Percentiles rank a stretch among this genome's conserved stretches.
Conservation (phyloP, 2,888 invertebrate genomes). For the Gonocerus acuteangulatus region DNA sequence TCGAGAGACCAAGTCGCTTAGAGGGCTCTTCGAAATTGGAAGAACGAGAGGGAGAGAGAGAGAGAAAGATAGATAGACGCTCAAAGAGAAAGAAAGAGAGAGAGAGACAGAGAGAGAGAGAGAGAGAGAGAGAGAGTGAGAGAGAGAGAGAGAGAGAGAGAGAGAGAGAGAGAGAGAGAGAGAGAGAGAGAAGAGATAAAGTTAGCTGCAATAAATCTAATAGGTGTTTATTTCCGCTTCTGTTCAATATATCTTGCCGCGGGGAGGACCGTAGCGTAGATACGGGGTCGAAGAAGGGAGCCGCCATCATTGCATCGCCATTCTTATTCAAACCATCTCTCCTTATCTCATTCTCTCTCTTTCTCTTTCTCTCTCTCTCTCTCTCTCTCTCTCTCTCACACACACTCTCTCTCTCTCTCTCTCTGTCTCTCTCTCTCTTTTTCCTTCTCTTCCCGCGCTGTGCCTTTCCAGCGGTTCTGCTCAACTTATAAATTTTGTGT, state of each 20-base stretch:
- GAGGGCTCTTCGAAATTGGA: not conserved
- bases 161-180: constrained; percentile 1
- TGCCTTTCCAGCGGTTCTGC: no score
- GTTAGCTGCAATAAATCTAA: no score
- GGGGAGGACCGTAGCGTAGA: no score
- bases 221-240: no score
- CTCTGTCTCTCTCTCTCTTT: no score
- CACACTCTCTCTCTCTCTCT: no score
- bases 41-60: not conserved
- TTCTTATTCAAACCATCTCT: not conserved
- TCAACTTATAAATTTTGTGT: no score
- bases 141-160: constrained; percentile 2
- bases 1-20: not conserved
- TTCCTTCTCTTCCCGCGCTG: no score
- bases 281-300: no score
- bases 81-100: not conserved
- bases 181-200: not conserved
- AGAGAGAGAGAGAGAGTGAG: not conserved
- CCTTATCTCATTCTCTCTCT: not conserved
- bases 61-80: not conserved
- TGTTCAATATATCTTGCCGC: no score
- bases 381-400: no score
- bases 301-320: not conserved
- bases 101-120: not conserved
- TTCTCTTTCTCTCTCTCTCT: no score